Evolutionary conservation across 2,113 vertebrate genomes (phyloP), one percentile per base, ranked within the genome.

Genomic region (Seriola rivoliana): DNA sequence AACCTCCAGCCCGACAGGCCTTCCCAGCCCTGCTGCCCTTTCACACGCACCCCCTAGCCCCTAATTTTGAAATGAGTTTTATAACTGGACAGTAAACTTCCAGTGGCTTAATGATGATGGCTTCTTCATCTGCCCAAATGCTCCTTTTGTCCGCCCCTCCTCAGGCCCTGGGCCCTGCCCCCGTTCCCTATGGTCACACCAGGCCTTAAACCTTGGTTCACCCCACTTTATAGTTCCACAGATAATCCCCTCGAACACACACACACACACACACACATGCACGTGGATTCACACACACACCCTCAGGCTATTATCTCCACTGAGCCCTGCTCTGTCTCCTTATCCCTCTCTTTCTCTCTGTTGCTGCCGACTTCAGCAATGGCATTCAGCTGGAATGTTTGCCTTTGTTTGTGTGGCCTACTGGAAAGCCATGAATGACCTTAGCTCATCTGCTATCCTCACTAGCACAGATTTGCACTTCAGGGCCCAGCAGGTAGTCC

Each of bases 61-160:
- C 95, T 94, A 87, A 93, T 95, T 93, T 94, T 95, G 89, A 95
- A 95, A 94, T 94, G 88, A 94, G 92, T 96, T 97, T 96, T 96
- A 96, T 95, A 96, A 96, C 96, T 95, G 81, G 94, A 93, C 92
- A 93, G 95, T 95, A 97, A 97, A 96, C 90, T 94, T 95, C 92
- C 94, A 94, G 94, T 96, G 94, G 95, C 94, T 96, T 97, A 97
- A 97, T 97, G 96, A 97, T 98, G 96, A 97, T 96, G 85, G 95
- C 97, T 97, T 97, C 96, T 97, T 97, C 96, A 96, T 97, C 96
- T 98, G 97, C 96, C 96, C 96, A 96, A 97, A 97, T 96, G 96
- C 96, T 95, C 95, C 95, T 94, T 97, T 98, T 97, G 96, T 97
- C 95, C 93, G 81, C 94, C 91, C 73, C 87, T 89, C 87, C 88